These are phyloP conservation scores for Anoplolepis gracilipes DNA, from an alignment of 1,140 invertebrate genomes.

Conservation along the genomic window DNA sequence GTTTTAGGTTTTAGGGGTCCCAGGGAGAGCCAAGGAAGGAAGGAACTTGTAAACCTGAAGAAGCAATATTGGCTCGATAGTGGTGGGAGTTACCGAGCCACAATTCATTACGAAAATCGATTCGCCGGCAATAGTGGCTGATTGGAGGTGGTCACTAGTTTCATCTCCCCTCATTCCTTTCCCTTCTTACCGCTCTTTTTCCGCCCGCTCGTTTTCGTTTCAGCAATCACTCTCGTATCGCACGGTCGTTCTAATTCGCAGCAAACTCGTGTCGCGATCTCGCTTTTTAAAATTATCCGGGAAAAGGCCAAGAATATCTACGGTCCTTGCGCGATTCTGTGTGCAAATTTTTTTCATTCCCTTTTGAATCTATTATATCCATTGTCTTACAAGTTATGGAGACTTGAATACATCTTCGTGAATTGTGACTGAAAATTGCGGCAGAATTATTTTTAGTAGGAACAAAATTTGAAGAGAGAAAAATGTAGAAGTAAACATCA, in stretches of 20 bases:
- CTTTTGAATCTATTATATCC: not conserved
- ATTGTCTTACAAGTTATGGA: not conserved
- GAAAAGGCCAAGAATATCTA: not conserved
- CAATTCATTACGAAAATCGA: constrained; percentile 83
- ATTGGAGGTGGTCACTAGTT: constrained; percentile 79
- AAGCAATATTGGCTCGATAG: constrained; percentile 79
- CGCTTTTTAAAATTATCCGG: not conserved
- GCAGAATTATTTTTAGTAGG: not conserved
- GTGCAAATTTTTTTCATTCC: not conserved
- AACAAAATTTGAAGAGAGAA: not conserved
- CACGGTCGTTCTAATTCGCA: constrained; percentile 60
- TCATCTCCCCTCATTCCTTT: constrained; percentile 61
- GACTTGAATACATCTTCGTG: not conserved
- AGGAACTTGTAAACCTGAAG: constrained; percentile 80
- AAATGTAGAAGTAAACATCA: not conserved
- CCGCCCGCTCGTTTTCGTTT: constrained; percentile 48
- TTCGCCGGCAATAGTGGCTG: constrained; percentile 77
- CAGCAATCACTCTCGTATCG: constrained; percentile 63
- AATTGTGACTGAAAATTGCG: not conserved
- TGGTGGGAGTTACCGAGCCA: constrained; percentile 74
- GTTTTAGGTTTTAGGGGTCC: constrained; percentile 66
- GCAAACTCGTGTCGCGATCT: constrained; percentile 65
- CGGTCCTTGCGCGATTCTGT: not conserved
- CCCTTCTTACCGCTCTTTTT: constrained; percentile 32
- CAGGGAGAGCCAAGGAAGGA: constrained; percentile 63